Evolutionary conservation across 2,113 vertebrate genomes (phyloP), one percentile per base, ranked within the genome.

Genomic region (Microcebus griseorufus): DNA sequence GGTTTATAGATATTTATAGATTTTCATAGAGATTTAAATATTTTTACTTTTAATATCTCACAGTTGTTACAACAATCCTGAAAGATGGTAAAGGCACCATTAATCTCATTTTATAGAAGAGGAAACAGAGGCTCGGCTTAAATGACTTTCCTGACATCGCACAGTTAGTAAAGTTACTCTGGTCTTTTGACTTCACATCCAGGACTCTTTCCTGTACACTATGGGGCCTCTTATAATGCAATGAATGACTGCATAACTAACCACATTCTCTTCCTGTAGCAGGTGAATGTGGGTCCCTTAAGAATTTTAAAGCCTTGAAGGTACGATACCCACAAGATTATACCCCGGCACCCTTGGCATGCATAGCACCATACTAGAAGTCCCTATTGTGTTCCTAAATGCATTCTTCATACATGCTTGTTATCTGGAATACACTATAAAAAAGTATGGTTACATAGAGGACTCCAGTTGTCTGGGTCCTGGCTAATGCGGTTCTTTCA

Each of bases 311-410:
- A 94, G 58, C 72, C 75, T 27, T 27, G 7, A 89, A 80, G 79
- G 37, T 90, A 86, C 20, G 80, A 88, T 87, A 22, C 48, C 67
- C 73, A 70, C 79, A 86, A 92, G 62, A 93, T 67, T 73, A 95
- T n/a, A 91, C 64, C 48, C 13, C 72, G 81, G 48, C 37, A 18
- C 73, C 80, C 53, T 72, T 84, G 80, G 93, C 58, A 91, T 16
- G 11, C 22, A 58, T 22, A 34, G 17, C 34, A 51, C 60, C 14
- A 42, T n/a, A 39, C 79, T 60, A 37, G 55, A 96, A 94, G 84
- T 84, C 32, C 37, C 93, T 42, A 86, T 82, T 88, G 92, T 88
- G 76, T 83, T 90, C 73, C 37, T 93, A 95, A 96, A 88, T 96
- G 32, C 48, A 51, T 27, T 92, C 72, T 76, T 58, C 69, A 45